Evolutionary conservation across 2,113 vertebrate genomes (phyloP), one percentile per base, ranked within the genome.

Genomic region (Chitala chitala): DNA sequence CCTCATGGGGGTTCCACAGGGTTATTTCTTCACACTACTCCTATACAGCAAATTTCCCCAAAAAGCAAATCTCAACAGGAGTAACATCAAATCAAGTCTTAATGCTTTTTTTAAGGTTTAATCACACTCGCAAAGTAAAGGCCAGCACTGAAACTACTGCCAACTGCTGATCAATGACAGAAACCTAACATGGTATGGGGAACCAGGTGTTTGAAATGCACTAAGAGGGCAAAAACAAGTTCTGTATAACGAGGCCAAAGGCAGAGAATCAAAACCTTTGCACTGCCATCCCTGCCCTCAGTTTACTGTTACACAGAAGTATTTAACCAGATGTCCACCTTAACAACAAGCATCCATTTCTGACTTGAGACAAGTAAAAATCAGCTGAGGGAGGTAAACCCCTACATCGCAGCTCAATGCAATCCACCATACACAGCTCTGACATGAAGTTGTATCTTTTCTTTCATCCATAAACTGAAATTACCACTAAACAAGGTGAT

Each of bases 271-370:
- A 33, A 46, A 8, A 58, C 42, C 73, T 36, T 33, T 68, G 59
- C 13, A 59, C 50, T 15, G 29, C 38, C 53, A 59, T 50, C 38
- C 54, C 65, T 24, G 15, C 76, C 68, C 56, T 75, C 53, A 31
- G n/a, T 33, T n/a, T 48, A 38, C 59, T 69, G 56, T 75, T 68
- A 46, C 75, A 63, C 65, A 74, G 64, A 77, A 78, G 75, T 65
- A 73, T 76, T 77, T 75, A 81, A 77, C 72, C 79, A 77, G 77
- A 78, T 78, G 79, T 74, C 66, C 53, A 64, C 48, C 71, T 78
- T 68, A 61, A 71, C 58, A 76, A 73, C 71, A 80, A 71, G 54
- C 73, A 59, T 55, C 76, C 74, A 58, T 75, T 75, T 75, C 66
- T 72, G 71, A 76, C 75, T 40, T 31, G 38, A 31, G 20, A 51